phyloP scores from a whole-genome alignment of 2,113 vertebrate species.

The Ptyas mucosa region DNA sequence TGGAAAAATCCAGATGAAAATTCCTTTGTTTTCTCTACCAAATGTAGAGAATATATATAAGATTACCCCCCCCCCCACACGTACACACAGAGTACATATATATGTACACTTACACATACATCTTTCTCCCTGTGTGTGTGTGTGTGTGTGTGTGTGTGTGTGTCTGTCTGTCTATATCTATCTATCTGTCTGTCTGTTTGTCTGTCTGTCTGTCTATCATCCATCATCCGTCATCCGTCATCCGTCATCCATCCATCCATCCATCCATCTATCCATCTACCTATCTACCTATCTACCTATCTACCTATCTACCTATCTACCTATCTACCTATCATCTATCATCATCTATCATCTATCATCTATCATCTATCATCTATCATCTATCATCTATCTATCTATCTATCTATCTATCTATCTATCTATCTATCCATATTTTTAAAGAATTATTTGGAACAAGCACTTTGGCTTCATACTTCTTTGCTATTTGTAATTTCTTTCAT shows the following conservation, averaged over 20 bases:
- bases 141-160: too few relatives aligned
- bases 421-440: background rate
- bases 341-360: background rate
- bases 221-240: background rate
- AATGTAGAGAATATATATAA: too few relatives aligned
- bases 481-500: background rate
- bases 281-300: too few relatives aligned
- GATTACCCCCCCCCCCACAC: too few relatives aligned
- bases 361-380: background rate
- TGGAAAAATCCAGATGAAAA: too few relatives aligned
- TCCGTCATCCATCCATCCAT: background rate
- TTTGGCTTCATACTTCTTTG: background rate
- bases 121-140: too few relatives aligned
- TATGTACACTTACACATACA: too few relatives aligned
- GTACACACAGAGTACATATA: too few relatives aligned
- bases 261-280: too few relatives aligned
- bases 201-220: background rate
- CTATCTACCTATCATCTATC: background rate
- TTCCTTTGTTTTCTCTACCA: too few relatives aligned
- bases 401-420: background rate
- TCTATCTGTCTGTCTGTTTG: too few relatives aligned
- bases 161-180: too few relatives aligned
- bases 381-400: background rate
- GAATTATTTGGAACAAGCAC: background rate
- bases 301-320: background rate